These are phyloP conservation scores for Erpetoichthys calabaricus DNA, from an alignment of 2,797 vertebrate genomes.

Conservation along the genomic window DNA sequence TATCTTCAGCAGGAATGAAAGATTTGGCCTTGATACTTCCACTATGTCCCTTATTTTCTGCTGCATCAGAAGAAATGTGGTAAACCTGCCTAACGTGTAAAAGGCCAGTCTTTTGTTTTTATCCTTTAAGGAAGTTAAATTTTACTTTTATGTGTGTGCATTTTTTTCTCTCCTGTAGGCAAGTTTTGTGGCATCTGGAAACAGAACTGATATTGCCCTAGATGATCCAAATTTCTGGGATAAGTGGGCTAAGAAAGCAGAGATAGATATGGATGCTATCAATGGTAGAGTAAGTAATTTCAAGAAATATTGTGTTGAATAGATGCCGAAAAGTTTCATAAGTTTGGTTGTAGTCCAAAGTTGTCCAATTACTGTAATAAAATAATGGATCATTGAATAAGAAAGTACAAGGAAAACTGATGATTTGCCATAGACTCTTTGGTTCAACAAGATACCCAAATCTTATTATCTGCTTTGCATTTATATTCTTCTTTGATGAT, in stretches of 20 bases:
- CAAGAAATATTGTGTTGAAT: not conserved
- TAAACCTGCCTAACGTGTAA: too few relatives aligned
- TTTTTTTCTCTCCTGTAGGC: slow-evolving; percentile 53
- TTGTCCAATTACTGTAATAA: slow-evolving; percentile 2
- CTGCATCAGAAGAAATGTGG: too few relatives aligned
- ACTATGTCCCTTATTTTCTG: too few relatives aligned
- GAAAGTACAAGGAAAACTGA: too few relatives aligned
- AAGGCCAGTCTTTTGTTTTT: too few relatives aligned
- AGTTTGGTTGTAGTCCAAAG: slow-evolving; percentile 4
- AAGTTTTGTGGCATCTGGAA: slow-evolving; percentile 95
- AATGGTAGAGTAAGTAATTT: slow-evolving; percentile 81
- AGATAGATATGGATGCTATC: slow-evolving; percentile 83
- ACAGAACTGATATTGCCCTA: slow-evolving; percentile 93
- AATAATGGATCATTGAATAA: not conserved
- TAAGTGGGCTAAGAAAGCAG: slow-evolving; percentile 96
- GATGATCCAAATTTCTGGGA: slow-evolving; percentile 99
- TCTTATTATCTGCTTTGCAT: too few relatives aligned
- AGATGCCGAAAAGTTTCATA: not conserved
- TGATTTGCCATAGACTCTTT: too few relatives aligned
- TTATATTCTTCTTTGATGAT: too few relatives aligned
- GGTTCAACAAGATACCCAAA: too few relatives aligned
- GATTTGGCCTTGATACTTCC: too few relatives aligned
- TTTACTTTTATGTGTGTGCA: not conserved
- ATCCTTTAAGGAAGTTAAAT: not conserved
- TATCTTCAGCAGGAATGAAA: too few relatives aligned